phyloP scores from a whole-genome alignment of 2,797 vertebrate species.

The Onychomys arenicola region DNA sequence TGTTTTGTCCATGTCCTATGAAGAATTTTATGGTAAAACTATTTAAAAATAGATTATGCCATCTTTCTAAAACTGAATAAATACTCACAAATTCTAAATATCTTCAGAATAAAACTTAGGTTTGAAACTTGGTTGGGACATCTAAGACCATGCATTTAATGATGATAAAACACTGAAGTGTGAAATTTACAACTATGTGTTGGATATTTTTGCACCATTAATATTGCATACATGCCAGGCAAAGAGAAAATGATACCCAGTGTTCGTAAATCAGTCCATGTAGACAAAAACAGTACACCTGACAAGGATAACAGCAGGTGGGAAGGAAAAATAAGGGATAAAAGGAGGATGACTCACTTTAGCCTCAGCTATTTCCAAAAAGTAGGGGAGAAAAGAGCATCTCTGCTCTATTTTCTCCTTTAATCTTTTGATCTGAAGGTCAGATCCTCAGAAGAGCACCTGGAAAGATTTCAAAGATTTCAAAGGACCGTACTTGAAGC shows the following conservation, averaged over 20 bases:
- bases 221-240: not conserved
- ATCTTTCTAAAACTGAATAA: not conserved
- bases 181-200: not conserved
- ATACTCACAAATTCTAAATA: not conserved
- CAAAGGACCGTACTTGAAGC: conserved; percentile 61
- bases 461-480: conserved; percentile 71
- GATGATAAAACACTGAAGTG: not conserved
- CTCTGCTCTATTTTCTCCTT: conserved; percentile 69
- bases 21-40: not conserved
- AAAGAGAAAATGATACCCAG: not conserved
- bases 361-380: conserved; percentile 47
- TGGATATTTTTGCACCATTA: not conserved
- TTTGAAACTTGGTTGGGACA: not conserved
- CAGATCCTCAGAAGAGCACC: conserved; percentile 45
- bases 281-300: not conserved
- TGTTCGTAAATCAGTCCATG: not conserved
- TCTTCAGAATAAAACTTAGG: not conserved
- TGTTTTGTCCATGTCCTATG: not conserved
- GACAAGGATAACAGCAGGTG: not conserved
- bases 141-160: not conserved
- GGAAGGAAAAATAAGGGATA: not conserved
- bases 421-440: conserved; percentile 76
- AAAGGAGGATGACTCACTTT: not conserved
- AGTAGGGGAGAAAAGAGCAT: not conserved
- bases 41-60: not conserved